Base-by-base conservation (phyloP, 37 sponge, comb jelly and placozoan genomes). In the Cladorhizidae sp. region DNA sequence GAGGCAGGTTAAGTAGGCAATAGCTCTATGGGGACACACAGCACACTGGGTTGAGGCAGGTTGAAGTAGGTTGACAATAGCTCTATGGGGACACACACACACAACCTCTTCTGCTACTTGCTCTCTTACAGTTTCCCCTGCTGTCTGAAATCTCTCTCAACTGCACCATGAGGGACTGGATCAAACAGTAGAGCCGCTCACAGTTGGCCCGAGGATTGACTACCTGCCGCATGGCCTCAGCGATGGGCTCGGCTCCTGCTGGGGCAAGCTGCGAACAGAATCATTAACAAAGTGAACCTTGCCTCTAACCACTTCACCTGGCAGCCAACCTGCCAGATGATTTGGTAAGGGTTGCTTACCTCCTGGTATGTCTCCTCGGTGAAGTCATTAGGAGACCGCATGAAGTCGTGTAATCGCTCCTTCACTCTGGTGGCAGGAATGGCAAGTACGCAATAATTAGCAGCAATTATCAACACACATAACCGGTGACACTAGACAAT, bases 191-290 rank as follows among this genome's bases (percentile, higher is more conserved):
- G 45, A 96, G 81, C 36, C 72, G 42, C 56, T 77, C 75, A 61
- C 91, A 93, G 43, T 71, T 71, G 43, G 67, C 62, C 31, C 74
- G 61, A 31, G 93, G 93, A 70, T 90, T 96, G 77, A 64, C 78
- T 18, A 96, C 76, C 17, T 57, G 49, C 75, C 80, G 35, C 74
- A 97, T 88, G 64, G 92, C 90, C 14, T 61, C 40, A 15, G 86
- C 62, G 6, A 91, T 56, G 52, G 92, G 70, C 39, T 76, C 71
- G 11, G 85, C 43, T 59, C 70, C 67, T 28, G 94, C 89, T 12
- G 97, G 87, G 40, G 90, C 92, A 6, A 93, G 70, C 97, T 96
- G 79, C 23, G 40, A 17, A 49, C 36, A 29, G 61, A 40, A 49
- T 25, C 28, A 64, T n/a, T n/a, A n/a, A n/a, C n/a, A n/a, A n/a